Percentiles rank a stretch among this genome's conserved stretches.
phyloP scores from a whole-genome alignment of 2,888 invertebrate species.

The Ceraclea dissimilis region DNA sequence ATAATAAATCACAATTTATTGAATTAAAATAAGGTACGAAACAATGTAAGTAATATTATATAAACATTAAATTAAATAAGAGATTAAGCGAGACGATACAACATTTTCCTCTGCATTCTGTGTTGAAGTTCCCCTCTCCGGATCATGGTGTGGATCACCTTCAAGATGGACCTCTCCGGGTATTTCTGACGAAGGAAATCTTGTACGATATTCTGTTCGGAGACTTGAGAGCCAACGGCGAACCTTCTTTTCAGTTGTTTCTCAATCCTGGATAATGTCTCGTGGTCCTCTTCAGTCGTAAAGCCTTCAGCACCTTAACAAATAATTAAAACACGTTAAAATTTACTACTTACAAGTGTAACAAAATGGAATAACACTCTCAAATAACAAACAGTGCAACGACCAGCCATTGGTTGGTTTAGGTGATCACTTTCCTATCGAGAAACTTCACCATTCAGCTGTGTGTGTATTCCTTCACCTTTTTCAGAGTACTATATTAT shows the following conservation, averaged over 20 bases:
- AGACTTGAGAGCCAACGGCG: conserved; percentile 93
- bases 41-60: too few relatives aligned
- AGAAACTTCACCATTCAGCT: too few relatives aligned
- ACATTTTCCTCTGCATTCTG: conserved; percentile 93
- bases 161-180: conserved; percentile 76
- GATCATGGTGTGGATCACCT: conserved; percentile 92
- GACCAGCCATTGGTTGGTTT: too few relatives aligned
- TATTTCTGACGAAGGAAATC: conserved; percentile 82
- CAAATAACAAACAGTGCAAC: not conserved
- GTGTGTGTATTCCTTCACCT: too few relatives aligned
- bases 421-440: too few relatives aligned
- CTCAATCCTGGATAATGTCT: conserved; percentile 81
- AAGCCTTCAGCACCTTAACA: conserved; percentile 90
- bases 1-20: too few relatives aligned
- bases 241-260: conserved; percentile 90
- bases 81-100: conserved; percentile 77
- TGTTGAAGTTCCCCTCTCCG: conserved; percentile 93
- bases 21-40: too few relatives aligned
- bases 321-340: too few relatives aligned
- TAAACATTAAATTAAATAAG: not conserved
- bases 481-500: too few relatives aligned
- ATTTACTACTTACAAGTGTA: too few relatives aligned
- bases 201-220: conserved; percentile 87
- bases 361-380: not conserved
- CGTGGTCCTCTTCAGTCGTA: conserved; percentile 90